Conservation (phyloP, 2,797 vertebrate genomes). For the Presbytis comata region DNA sequence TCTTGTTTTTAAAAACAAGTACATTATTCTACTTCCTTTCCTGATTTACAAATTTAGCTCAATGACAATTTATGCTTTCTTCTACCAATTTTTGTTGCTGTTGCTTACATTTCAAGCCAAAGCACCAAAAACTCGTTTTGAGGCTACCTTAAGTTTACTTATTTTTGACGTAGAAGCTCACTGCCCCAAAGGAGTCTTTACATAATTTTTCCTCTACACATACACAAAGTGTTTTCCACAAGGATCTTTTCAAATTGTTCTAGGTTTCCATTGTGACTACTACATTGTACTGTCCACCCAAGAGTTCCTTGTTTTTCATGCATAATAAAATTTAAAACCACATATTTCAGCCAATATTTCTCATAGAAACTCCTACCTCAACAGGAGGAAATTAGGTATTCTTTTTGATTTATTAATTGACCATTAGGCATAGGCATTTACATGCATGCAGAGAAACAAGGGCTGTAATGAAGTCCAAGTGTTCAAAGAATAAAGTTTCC, state of each 20-base stretch:
- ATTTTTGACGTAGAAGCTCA: neutral
- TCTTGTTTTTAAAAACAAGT: neutral
- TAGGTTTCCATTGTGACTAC: conserved; percentile 55
- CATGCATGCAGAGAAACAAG: neutral
- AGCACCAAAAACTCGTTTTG: neutral
- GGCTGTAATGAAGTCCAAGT: neutral
- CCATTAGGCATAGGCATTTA: neutral
- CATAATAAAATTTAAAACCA: conserved; percentile 64
- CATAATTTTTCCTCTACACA: conserved; percentile 29
- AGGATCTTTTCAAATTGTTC: conserved; percentile 41
- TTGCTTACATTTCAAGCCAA: conserved; percentile 5
- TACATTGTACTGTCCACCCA: conserved; percentile 59
- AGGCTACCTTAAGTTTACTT: neutral
- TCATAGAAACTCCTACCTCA: conserved; percentile 60
- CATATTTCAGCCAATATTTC: conserved; percentile 50
- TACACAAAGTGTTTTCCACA: conserved; percentile 25
- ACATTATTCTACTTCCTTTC: neutral
- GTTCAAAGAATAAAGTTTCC: conserved; percentile 22
- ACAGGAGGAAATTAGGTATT: conserved; percentile 57
- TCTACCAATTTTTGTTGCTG: neutral
- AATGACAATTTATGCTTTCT: neutral
- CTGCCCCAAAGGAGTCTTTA: conserved; percentile 29
- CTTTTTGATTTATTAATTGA: conserved; percentile 49
- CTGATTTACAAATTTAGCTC: neutral
- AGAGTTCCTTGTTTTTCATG: conserved; percentile 71